Evolutionary conservation across 2,888 invertebrate species (phyloP).

Genomic region (Nematopogon swammerdamellus): DNA sequence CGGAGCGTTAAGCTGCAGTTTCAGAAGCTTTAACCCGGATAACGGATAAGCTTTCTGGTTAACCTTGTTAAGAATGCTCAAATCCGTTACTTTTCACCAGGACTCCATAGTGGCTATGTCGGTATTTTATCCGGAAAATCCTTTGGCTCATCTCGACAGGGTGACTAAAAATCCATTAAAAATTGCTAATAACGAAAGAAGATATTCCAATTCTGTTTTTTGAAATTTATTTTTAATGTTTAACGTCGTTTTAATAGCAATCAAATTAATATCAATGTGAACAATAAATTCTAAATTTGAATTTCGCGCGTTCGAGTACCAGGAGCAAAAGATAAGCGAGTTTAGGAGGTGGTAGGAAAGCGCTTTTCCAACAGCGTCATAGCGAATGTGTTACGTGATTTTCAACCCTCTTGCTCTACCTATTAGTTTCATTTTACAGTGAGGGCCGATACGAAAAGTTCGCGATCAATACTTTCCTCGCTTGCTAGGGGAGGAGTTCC

Average conservation of each 20-base stretch:
- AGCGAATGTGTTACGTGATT: not conserved
- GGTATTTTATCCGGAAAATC: slow-evolving; percentile 26
- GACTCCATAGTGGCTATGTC: slow-evolving; percentile 23
- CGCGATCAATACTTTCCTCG: not conserved
- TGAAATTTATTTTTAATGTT: too few species aligned
- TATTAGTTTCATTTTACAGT: not conserved
- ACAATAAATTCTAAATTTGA: not conserved
- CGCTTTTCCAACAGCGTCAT: not conserved
- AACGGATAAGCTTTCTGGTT: slow-evolving; percentile 15
- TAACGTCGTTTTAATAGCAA: too few species aligned
- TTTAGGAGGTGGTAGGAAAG: not conserved
- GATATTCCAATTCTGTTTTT: too few species aligned
- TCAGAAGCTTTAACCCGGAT: slow-evolving; percentile 22
- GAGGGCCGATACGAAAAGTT: not conserved
- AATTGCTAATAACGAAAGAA: too few species aligned
- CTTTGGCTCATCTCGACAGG: too few species aligned
- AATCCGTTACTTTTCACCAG: slow-evolving; percentile 39
- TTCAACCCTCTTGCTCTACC: not conserved
- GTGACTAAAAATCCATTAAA: too few species aligned
- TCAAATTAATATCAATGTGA: too few species aligned
- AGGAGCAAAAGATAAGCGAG: not conserved
- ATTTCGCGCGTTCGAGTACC: not conserved
- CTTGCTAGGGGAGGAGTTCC: not conserved
- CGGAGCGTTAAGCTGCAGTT: slow-evolving; percentile 1
- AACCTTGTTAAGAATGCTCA: slow-evolving; percentile 41